Conservation (phyloP, 2,113 vertebrate genomes). For the Cynoglossus semilaevis region DNA sequence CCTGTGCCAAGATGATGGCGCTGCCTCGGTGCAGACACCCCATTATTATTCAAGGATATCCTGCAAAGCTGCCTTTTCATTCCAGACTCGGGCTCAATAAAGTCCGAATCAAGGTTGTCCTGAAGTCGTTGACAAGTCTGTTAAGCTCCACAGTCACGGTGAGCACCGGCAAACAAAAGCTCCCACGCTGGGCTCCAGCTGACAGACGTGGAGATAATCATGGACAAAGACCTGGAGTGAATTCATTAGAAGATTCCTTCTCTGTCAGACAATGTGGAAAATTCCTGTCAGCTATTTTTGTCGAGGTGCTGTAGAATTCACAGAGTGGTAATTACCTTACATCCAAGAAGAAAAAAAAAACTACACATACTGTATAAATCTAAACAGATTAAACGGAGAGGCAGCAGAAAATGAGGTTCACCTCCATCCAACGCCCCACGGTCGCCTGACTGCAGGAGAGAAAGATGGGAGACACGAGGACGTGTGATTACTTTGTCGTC, state of each 20-base stretch:
- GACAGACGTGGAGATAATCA: conserved; percentile 70
- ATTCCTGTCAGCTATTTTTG: conserved; percentile 75
- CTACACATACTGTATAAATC: conserved; percentile 18
- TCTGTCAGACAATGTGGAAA: conserved; percentile 69
- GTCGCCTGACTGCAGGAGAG: conserved; percentile 37
- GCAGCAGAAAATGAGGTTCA: conserved; percentile 18
- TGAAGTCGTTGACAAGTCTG: conserved; percentile 40
- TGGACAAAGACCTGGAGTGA: conserved; percentile 54
- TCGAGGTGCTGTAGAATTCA: conserved; percentile 64
- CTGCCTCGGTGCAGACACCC: conserved; percentile 13
- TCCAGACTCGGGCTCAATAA: conserved; percentile 58
- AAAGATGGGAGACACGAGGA: conserved; percentile 45
- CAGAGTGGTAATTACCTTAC: conserved; percentile 62
- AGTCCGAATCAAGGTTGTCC: conserved; percentile 61
- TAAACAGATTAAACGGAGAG: background rate
- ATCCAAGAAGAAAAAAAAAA: conserved; percentile 46
- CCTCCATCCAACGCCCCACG: conserved; percentile 46
- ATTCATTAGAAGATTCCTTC: conserved; percentile 67
- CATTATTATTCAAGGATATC: conserved; percentile 59
- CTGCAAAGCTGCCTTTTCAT: conserved; percentile 46
- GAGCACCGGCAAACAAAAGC: conserved; percentile 62
- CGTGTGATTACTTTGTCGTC: conserved; percentile 53
- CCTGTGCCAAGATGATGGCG: background rate
- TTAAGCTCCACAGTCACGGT: conserved; percentile 39
- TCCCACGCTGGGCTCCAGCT: conserved; percentile 58